Percentiles rank a stretch among this genome's conserved stretches.
phyloP scores from a whole-genome alignment of 2,113 vertebrate genomes.

The Anser brachyrhynchus region DNA sequence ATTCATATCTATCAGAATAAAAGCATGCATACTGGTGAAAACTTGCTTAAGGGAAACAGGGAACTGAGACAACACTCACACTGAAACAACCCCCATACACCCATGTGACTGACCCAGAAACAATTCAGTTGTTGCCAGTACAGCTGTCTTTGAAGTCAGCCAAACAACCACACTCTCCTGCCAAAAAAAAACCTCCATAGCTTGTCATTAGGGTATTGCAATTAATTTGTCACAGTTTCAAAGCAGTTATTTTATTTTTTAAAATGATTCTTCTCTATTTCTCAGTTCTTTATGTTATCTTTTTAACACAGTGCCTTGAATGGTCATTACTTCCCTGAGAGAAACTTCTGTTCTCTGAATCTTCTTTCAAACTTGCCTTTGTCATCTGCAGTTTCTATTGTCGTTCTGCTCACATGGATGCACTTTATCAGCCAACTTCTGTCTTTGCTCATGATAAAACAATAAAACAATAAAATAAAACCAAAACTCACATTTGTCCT shows the following conservation, averaged over 20 bases:
- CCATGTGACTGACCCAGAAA: conserved; percentile 56
- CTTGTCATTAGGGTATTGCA: conserved; percentile 42
- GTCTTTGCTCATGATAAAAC: neutral
- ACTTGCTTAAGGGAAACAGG: neutral
- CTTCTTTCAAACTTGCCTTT: neutral
- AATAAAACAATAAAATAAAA: neutral
- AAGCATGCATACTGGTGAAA: conserved; percentile 7
- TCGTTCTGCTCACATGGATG: neutral
- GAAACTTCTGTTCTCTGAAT: neutral
- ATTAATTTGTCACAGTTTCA: conserved; percentile 47
- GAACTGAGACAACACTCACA: conserved; percentile 1
- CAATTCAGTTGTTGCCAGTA: conserved; percentile 54
- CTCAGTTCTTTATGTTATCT: neutral
- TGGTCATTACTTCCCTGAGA: neutral
- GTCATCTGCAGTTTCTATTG: neutral
- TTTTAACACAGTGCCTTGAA: neutral
- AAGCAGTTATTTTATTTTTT: conserved; percentile 25
- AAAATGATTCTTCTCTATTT: neutral
- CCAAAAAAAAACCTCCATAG: neutral
- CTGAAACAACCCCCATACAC: neutral
- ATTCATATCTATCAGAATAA: conserved; percentile 22
- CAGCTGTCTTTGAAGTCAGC: conserved; percentile 71
- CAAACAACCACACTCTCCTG: conserved; percentile 30
- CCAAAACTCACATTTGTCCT: accelerated
- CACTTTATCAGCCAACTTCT: neutral